Conservation (phyloP, 1,140 invertebrate genomes). For the Melanaphis sacchari region DNA sequence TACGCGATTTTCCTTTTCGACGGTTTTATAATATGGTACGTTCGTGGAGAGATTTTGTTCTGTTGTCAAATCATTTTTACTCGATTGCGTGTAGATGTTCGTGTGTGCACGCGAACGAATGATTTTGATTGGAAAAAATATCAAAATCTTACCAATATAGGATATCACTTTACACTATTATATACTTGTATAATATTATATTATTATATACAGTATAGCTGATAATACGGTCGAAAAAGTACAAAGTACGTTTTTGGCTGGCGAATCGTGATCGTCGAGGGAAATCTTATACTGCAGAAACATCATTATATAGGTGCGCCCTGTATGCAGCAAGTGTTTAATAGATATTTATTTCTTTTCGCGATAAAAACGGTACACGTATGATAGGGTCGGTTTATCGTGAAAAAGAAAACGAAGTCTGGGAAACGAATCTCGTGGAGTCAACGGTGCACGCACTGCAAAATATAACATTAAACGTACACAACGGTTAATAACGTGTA, state of each 20-base stretch:
- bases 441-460: not conserved
- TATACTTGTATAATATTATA: not conserved
- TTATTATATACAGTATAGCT: not conserved
- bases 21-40: not conserved
- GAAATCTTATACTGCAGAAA: not conserved
- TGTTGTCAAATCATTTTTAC: constrained; percentile 9
- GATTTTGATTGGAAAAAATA: not conserved
- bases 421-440: not conserved
- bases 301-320: not conserved
- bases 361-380: not conserved
- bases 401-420: not conserved
- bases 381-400: not conserved
- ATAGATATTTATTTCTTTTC: not conserved
- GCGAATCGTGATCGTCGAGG: not conserved
- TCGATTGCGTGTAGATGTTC: not conserved
- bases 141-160: not conserved
- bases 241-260: not conserved
- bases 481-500: not conserved
- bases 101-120: not conserved
- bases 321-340: not conserved
- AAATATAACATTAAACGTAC: not conserved
- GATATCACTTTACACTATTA: not conserved
- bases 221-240: not conserved
- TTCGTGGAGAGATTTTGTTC: not conserved
- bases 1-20: not conserved